Conservation (phyloP, 2,113 vertebrate genomes). For the Passer montanus region DNA sequence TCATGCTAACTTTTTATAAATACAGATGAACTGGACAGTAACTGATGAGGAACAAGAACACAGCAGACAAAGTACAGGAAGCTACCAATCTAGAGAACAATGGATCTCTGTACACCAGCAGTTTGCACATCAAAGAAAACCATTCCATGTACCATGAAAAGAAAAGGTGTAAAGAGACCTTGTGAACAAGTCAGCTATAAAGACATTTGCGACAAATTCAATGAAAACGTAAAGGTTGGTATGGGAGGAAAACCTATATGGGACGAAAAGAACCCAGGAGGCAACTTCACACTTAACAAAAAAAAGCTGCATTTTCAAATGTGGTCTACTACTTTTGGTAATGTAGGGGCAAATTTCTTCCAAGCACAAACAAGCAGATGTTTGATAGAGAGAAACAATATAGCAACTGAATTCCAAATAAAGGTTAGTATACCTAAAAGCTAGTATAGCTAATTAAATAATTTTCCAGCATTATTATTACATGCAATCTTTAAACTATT, state of each 20-base stretch:
- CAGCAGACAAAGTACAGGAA: background rate
- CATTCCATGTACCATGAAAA: background rate
- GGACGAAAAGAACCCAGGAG: background rate
- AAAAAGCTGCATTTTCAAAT: background rate
- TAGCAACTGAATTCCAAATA: background rate
- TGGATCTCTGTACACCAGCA: background rate
- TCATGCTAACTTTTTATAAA: background rate
- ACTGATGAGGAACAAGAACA: background rate
- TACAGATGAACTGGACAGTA: background rate
- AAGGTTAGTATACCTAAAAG: background rate
- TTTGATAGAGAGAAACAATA: background rate
- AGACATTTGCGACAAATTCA: background rate
- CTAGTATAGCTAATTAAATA: background rate
- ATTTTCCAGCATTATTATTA: background rate
- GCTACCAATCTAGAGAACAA: background rate
- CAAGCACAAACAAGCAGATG: background rate
- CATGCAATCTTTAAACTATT: background rate
- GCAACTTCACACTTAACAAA: background rate
- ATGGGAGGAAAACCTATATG: background rate
- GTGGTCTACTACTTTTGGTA: background rate
- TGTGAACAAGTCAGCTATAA: background rate
- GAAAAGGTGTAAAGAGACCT: background rate
- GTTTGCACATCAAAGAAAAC: background rate
- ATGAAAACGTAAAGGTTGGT: background rate
- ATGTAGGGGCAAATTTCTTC: background rate